These are phyloP conservation scores for Bruchidius siliquastri DNA, from an alignment of 2,888 invertebrate species.

Conservation along the genomic window DNA sequence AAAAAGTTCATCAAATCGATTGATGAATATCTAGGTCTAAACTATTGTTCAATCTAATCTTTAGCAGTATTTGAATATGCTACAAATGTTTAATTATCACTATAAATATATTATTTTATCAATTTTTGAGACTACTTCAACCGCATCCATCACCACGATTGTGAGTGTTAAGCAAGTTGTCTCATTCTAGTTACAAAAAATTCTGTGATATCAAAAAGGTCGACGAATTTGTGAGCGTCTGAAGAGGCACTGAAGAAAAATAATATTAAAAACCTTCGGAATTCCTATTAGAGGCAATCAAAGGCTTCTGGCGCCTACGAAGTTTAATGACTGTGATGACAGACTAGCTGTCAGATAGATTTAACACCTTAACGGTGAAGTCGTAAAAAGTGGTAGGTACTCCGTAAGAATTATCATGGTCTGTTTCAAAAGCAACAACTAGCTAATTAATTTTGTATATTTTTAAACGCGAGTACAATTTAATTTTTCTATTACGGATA, in stretches of 20 bases:
- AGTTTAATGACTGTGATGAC: background rate
- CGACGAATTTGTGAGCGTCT: background rate
- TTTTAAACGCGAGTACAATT: too few relatives aligned
- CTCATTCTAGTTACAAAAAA: background rate
- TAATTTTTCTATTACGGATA: too few relatives aligned
- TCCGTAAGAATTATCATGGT: background rate
- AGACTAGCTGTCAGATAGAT: background rate
- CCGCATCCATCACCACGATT: too few relatives aligned
- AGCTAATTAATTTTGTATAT: too few relatives aligned
- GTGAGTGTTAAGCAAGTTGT: too few relatives aligned
- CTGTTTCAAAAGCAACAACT: background rate
- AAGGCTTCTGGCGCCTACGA: background rate
- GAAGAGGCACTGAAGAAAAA: background rate
- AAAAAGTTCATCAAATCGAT: too few relatives aligned
- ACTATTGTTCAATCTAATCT: too few relatives aligned
- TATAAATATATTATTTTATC: too few relatives aligned
- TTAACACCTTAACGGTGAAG: background rate
- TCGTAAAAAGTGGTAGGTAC: background rate
- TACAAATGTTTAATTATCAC: too few relatives aligned
- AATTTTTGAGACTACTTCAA: too few relatives aligned
- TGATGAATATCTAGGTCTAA: too few relatives aligned
- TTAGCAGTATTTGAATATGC: too few relatives aligned
- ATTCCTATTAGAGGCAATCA: background rate
- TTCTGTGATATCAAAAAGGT: background rate
- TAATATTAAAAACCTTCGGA: background rate